Percentiles rank a stretch among this genome's conserved stretches.
phyloP scores from a whole-genome alignment of 2,888 invertebrate species.

The Cephus rjabovi region DNA sequence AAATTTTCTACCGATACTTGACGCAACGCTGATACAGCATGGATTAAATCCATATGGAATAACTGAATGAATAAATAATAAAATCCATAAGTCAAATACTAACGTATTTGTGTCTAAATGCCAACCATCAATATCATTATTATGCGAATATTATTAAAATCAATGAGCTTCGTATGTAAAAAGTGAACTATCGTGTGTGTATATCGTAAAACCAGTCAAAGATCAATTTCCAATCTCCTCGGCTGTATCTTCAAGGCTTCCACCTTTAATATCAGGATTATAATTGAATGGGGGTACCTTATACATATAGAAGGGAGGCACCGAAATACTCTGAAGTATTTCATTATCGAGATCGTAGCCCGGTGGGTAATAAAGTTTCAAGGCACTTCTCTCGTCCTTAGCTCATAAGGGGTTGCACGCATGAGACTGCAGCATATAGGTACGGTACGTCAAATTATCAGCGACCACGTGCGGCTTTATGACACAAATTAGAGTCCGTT shows the following conservation, averaged over 20 bases:
- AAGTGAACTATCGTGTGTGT: neutral
- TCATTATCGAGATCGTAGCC: constrained; percentile 52
- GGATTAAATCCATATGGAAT: neutral
- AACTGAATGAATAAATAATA: neutral
- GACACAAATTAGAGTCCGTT: constrained; percentile 34
- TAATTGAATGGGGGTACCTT: constrained; percentile 45
- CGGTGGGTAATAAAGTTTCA: constrained; percentile 51
- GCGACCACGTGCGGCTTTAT: constrained; percentile 25
- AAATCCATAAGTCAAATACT: neutral
- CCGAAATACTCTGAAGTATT: constrained; percentile 45
- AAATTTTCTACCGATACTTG: neutral
- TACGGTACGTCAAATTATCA: constrained; percentile 32
- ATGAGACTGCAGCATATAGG: constrained; percentile 16
- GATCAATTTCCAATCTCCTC: neutral
- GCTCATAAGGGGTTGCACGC: constrained; percentile 11
- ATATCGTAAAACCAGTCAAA: neutral
- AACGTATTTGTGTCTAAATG: neutral
- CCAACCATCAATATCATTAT: neutral
- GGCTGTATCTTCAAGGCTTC: neutral
- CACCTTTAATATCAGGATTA: constrained; percentile 44
- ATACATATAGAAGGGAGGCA: constrained; percentile 10
- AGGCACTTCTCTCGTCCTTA: constrained; percentile 27
- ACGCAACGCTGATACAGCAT: neutral
- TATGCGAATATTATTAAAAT: neutral
- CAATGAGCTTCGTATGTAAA: neutral